Base-by-base conservation (phyloP, 2,797 vertebrate species). In the Pipistrellus nathusii region DNA sequence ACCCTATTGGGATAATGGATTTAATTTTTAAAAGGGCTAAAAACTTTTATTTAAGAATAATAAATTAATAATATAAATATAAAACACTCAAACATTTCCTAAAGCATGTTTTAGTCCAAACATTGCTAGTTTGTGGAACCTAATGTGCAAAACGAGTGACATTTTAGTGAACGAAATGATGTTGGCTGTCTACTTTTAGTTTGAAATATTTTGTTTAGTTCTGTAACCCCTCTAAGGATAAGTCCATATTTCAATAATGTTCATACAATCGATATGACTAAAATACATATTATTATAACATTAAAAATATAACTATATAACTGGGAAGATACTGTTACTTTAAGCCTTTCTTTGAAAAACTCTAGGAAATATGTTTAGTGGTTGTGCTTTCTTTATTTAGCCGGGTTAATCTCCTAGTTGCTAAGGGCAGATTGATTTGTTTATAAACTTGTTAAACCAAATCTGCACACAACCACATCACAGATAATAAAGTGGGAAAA, bases 381-480 rank as follows among this genome's bases (percentile, higher is more conserved):
- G 95, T 64, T 96, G 44, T 71, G 81, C 86, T 97, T 97, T 98
- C 97, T 91, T 97, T 97, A 94, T 78, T 97, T 98, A 4, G 73
- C 96, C 96, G 95, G 93, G 90, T 97, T 98, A 93, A 94, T 97
- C 94, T 96, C 66, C 95, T 85, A 94, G 80, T 95, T 97, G 96
- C 97, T 96, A 98, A 97, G 77, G 75, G 80, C 90, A 97, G 95
- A 98, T 96, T 92, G 88, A 97, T 96, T 96, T 97, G 96, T 97
- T 98, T 98, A 97, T 97, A 95, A 95, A 97, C 89, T 94, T 97
- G 95, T 97, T 97, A 95, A 98, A 97, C 91, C 95, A 94, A 96
- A 97, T 97, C 94, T 95, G 78, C 89, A 96, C 85, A 94, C n/a
- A 94, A 97, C 96, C 93, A 97, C 97, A 97, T 98, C 94, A 95